Evolutionary conservation across 1,140 invertebrate species (phyloP), one percentile per base, ranked within the genome.

Genomic region (Camponotus vicinus): DNA sequence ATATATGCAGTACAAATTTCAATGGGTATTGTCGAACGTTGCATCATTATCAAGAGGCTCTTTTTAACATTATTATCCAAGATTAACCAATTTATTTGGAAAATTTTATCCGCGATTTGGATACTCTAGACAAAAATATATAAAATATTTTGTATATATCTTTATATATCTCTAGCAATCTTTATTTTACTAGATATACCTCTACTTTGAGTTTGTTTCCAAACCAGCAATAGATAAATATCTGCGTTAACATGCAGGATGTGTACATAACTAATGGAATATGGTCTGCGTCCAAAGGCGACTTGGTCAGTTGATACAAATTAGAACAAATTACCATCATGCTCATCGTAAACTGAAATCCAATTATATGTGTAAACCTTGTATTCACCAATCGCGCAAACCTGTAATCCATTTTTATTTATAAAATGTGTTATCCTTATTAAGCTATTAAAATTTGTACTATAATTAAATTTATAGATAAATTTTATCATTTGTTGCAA

Each of bases 181-280:
- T 9, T 6, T 71, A 4, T 57, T 73, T 55, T 21, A 61, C 13
- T 27, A 32, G 9, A 9, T 6, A 70, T 82, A 86, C 63, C 75
- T 88, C 64, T n/a, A 34, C 61, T 69, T 87, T 96, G 0, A 96
- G 93, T 90, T 96, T 95, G 87, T 95, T 95, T 27, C 96, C 96
- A 86, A 95, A 96, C 95, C 96, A 96, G 89, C 96, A 96, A 84
- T 96, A 96, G 0, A 96, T 88, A 63, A 95, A 95, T n/a, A 96
- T 91, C 80, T 96, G 87, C 0, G 86, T 27, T 2, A 86, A 15
- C 34, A 85, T 85, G 15, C 79, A 89, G 13, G 57, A 21, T 8
- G 85, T 59, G 15, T 87, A 92, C 8, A 89, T 9, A 32, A 87
- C 32, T 15, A 86, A 55, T 7, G 42, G 42, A 0, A 85, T 5